Base-by-base conservation (phyloP, 1,140 invertebrate species). In the Musca domestica region DNA sequence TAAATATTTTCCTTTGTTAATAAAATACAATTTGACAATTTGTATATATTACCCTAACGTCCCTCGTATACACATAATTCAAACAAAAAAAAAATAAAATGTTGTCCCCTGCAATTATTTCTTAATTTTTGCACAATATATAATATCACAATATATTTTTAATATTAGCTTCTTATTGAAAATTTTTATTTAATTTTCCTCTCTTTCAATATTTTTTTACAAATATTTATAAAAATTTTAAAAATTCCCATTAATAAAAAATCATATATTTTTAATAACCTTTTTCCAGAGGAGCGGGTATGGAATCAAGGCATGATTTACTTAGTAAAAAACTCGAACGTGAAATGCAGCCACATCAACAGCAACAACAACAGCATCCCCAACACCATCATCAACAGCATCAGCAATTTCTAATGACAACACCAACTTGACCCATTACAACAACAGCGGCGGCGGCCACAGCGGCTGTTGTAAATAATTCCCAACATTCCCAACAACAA, bases 251-350 rank as follows among this genome's bases (percentile, higher is more conserved):
- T 51, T 51, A 51, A 51, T 17, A 51, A 51, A 9, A 19, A 51
- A 51, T 20, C 17, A 65, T 64, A 27, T 52, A 5, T 34, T 19
- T 34, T 34, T 34, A 4, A 41, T 10, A 15, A 17, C 47, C 15
- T 52, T 17, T 34, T 69, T 69, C 64, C 76, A 81, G 80, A 80
- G 80, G 79, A 81, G 80, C 80, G 77, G 79, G 77, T 78, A 80
- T 81, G 79, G 80, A 81, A 77, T 80, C 80, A 81, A 76, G 79
- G 77, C 78, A 81, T 78, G 79, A 81, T 76, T 72, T 80, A 75
- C 73, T 81, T 67, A 75, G 76, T 78, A 81, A 81, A 68, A 81
- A 81, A 73, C 66, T 76, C 73, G 79, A 81, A 70, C 75, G 76
- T 22, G 79, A 81, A 61, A 72, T 79, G 75, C 77, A 76, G 25